These are phyloP conservation scores for Lysandra coridon DNA, from an alignment of 2,888 invertebrate genomes.

Conservation along the genomic window DNA sequence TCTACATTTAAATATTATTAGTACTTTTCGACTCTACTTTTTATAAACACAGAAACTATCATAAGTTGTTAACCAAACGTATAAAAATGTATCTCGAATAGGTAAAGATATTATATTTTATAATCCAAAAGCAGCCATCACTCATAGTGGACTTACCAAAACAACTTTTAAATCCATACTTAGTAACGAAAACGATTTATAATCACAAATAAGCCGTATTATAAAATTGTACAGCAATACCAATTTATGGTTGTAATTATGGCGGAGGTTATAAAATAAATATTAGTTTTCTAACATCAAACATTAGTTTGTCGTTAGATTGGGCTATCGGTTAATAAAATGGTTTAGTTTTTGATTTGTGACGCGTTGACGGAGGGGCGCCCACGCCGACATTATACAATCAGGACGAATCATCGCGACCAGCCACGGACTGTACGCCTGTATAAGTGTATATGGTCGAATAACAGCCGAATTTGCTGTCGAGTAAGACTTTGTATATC, in stretches of 20 bases:
- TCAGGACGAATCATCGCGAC: slow-evolving; percentile 72
- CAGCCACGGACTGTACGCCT: slow-evolving; percentile 35
- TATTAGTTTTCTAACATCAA: slow-evolving; percentile 15
- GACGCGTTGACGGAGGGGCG: slow-evolving; percentile 64
- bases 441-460: background rate
- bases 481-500: background rate
- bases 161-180: slow-evolving; percentile 21
- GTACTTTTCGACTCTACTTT: no score
- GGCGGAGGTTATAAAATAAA: background rate
- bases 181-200: slow-evolving; percentile 11
- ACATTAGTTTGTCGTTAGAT: background rate
- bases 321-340: slow-evolving; percentile 9
- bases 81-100: background rate
- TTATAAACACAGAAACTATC: no score
- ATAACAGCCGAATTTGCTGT: background rate
- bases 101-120: background rate
- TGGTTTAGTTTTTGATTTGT: slow-evolving; percentile 23
- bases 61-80: background rate
- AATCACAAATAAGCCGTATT: slow-evolving; percentile 21
- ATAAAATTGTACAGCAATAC: slow-evolving; percentile 13
- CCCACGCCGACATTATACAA: slow-evolving; percentile 77
- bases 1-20: no score
- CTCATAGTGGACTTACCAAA: background rate
- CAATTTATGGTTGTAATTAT: slow-evolving; percentile 17
- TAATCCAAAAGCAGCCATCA: background rate